A percentile compares a stretch with the other conserved stretches of the same genome.
phyloP scores from a whole-genome alignment of 2,113 vertebrate genomes.

The Rana temporaria region DNA sequence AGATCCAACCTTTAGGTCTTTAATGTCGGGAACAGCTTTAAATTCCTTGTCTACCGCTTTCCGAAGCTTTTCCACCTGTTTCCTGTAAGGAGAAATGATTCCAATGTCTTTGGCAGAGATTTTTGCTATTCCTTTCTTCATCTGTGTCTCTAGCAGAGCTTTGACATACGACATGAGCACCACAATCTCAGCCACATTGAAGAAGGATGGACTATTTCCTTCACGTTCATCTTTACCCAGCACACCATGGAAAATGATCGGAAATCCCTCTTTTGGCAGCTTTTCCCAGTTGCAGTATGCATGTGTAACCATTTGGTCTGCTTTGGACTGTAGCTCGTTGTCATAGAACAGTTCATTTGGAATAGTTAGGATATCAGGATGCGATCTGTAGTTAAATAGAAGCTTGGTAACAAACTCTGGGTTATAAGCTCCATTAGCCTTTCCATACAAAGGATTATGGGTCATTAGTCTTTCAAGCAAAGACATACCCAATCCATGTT shows the following conservation, averaged over 20 bases:
- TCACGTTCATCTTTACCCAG: conserved; percentile 82
- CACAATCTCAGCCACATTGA: conserved; percentile 85
- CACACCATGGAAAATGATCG: conserved; percentile 90
- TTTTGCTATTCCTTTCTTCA: conserved; percentile 71
- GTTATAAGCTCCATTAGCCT: conserved; percentile 65
- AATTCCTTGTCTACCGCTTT: conserved; percentile 76
- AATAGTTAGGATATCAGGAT: conserved; percentile 82
- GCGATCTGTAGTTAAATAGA: conserved; percentile 93
- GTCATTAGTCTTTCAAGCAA: conserved; percentile 90
- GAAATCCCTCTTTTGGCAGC: conserved; percentile 83
- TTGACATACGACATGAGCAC: conserved; percentile 80
- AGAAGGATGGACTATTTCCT: conserved; percentile 89
- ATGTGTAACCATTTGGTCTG: conserved; percentile 63
- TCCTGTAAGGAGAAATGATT: conserved; percentile 92
- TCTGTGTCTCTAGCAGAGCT: conserved; percentile 76
- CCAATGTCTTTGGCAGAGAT: conserved; percentile 82
- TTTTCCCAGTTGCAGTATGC: conserved; percentile 83
- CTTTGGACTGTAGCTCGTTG: conserved; percentile 75
- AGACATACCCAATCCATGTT: conserved; percentile 79
- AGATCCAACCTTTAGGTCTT: conserved; percentile 88
- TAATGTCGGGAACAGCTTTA: conserved; percentile 65
- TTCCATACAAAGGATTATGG: conserved; percentile 79
- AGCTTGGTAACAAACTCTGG: conserved; percentile 87
- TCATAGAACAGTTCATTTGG: conserved; percentile 91
- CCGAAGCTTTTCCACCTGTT: conserved; percentile 94